Percentiles rank a stretch among this genome's conserved stretches.
phyloP scores from a whole-genome alignment of 2,888 invertebrate species.

The Morpho achilles region DNA sequence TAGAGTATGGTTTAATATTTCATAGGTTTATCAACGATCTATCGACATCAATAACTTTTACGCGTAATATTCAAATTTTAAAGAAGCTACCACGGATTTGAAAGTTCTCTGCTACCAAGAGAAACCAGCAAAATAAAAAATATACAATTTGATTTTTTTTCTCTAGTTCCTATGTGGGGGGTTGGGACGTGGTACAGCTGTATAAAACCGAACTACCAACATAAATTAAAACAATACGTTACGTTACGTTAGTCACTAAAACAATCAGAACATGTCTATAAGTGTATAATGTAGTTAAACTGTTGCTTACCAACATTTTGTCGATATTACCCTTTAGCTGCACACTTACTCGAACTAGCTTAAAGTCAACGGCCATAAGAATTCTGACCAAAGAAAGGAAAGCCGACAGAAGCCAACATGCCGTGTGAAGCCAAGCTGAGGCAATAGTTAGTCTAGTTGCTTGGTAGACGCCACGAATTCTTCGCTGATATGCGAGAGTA shows the following conservation, averaged over 20 bases:
- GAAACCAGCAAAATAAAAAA: neutral
- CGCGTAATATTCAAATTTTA: no score
- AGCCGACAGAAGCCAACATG: slow-evolving; percentile 62
- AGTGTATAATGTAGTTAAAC: neutral
- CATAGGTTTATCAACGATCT: no score
- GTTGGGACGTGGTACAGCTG: no score
- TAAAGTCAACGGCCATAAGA: slow-evolving; percentile 60
- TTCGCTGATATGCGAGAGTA: slow-evolving; percentile 60
- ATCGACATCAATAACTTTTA: no score
- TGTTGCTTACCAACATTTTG: slow-evolving; percentile 50
- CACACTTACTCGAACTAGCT: slow-evolving; percentile 52
- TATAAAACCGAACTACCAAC: no score
- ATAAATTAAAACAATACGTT: no score
- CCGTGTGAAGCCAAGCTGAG: slow-evolving; percentile 66
- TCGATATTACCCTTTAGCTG: slow-evolving; percentile 55
- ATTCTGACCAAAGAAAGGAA: slow-evolving; percentile 48
- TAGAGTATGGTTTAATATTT: no score
- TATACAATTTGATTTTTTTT: no score
- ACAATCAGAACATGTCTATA: no score
- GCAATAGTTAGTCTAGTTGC: slow-evolving; percentile 58
- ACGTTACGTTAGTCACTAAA: no score
- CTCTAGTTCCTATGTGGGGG: no score
- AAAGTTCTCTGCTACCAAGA: neutral
- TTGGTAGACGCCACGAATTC: slow-evolving; percentile 67
- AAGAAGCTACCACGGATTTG: no score